Base-by-base conservation (phyloP, 2,113 vertebrate species). In the Varanus salvator region DNA sequence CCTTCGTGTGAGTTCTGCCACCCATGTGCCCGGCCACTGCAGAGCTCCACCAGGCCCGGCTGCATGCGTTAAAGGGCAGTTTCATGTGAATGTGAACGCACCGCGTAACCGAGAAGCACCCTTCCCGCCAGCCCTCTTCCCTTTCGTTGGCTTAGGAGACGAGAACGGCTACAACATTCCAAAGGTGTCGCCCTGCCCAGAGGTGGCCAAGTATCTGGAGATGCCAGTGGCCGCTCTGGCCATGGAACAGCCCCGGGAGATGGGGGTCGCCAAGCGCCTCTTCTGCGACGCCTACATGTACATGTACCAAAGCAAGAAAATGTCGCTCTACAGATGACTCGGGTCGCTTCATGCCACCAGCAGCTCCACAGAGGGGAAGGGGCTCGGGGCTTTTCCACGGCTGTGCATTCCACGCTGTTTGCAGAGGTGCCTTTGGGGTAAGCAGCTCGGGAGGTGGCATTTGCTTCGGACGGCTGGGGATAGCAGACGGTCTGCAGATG, bases 261-360 rank as follows among this genome's bases (percentile, higher is more conserved):
- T 99, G 98, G 98, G 98, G 0, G 98, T 98, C 80, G 98, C 98
- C 93, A 99, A 98, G 27, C 97, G 98, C 34, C 98, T 98, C 81
- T 98, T 98, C 93, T 99, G 98, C 0, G 98, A 99, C 0, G 98
- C 98, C 93, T 99, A 98, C 96, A 98, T 99, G 97, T 99, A 98
- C 95, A 96, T 99, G 93, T 99, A 98, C 90, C 98, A 98, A 95
- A 98, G 97, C 95, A 96, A 93, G 88, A 98, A 93, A 86, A 98
- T 98, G 97, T 97, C 95, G 0, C 97, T 99, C 0, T 99, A 99
- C 88, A 97, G 97, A 87, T 99, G 95, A 97, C 8, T 1, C 25
- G 19, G 4, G 21, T 90, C 96, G 80, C 25, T n/a, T 25, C 27
- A 6, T 38, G 74, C 54, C 64, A n/a, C 34, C 21, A 4, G 14